These are phyloP conservation scores for Piezodorus guildinii DNA, from an alignment of 1,140 invertebrate genomes.

Conservation along the genomic window DNA sequence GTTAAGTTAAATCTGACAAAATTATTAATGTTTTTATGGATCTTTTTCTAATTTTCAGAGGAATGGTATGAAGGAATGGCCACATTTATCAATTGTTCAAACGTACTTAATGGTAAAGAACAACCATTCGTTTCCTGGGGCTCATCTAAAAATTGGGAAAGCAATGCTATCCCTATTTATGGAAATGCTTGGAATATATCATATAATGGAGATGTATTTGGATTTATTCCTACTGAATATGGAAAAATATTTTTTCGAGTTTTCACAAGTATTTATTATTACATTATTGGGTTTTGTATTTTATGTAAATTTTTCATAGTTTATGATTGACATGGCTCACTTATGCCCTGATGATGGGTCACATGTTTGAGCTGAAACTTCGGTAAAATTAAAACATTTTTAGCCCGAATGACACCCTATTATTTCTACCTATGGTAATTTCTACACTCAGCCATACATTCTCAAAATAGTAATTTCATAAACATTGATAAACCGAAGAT, in stretches of 20 bases:
- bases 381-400: too few species aligned
- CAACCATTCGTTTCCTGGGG: constrained; percentile 18
- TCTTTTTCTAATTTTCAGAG: not conserved
- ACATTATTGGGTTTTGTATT: not conserved
- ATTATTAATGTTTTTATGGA: too few species aligned
- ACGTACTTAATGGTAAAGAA: not conserved
- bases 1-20: too few species aligned
- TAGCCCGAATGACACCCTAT: too few species aligned
- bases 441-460: too few species aligned
- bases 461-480: too few species aligned
- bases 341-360: too few species aligned
- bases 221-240: constrained; percentile 14
- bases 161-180: constrained; percentile 17
- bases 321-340: too few species aligned
- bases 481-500: too few species aligned
- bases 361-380: too few species aligned
- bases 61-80: constrained; percentile 4
- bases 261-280: not conserved
- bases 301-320: too few species aligned
- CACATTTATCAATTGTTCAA: not conserved
- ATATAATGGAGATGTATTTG: constrained; percentile 16
- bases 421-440: too few species aligned
- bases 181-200: constrained; percentile 11
- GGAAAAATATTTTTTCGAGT: constrained; percentile 16
- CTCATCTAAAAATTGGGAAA: constrained; percentile 7